phyloP scores from a whole-genome alignment of 2,113 vertebrate genomes.

The Hirundichthys speculiger region DNA sequence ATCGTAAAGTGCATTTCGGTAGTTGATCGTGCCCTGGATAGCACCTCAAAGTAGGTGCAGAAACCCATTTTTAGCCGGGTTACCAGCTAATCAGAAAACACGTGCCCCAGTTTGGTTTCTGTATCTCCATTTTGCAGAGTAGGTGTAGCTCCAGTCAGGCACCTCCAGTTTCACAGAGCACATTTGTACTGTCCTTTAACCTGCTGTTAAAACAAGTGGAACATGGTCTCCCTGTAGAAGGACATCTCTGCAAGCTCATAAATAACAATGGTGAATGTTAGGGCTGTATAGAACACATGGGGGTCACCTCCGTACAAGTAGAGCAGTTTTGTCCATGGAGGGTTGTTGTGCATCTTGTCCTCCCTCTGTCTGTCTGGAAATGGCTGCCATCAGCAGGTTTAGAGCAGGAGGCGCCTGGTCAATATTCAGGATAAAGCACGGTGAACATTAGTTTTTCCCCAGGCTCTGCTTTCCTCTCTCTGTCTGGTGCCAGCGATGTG shows the following conservation, averaged over 20 bases:
- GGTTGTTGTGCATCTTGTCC: constrained; percentile 61
- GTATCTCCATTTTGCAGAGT: constrained; percentile 14
- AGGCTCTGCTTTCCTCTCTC: constrained; percentile 56
- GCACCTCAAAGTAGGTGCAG: too few relatives aligned
- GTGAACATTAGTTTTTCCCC: constrained; percentile 61
- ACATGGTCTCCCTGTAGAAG: constrained; percentile 44
- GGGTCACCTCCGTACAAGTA: constrained; percentile 75
- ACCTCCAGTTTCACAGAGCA: constrained; percentile 32
- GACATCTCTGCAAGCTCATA: constrained; percentile 71
- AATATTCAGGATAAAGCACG: constrained; percentile 66
- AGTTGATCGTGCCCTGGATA: too few relatives aligned
- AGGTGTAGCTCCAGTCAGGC: constrained; percentile 11
- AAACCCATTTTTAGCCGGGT: neutral
- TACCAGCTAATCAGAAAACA: neutral
- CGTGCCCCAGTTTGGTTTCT: constrained; percentile 45
- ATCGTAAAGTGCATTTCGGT: too few relatives aligned
- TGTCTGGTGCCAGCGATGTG: constrained; percentile 50
- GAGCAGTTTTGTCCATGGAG: constrained; percentile 63
- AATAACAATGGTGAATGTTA: constrained; percentile 70
- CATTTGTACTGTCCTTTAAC: constrained; percentile 31
- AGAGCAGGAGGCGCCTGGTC: constrained; percentile 56
- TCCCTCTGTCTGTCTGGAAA: constrained; percentile 42
- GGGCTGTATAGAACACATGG: constrained; percentile 67
- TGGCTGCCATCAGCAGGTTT: constrained; percentile 68
- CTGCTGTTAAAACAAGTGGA: constrained; percentile 66